Base-by-base conservation (phyloP, 1,140 invertebrate genomes). In the Anadara kagoshimensis region DNA sequence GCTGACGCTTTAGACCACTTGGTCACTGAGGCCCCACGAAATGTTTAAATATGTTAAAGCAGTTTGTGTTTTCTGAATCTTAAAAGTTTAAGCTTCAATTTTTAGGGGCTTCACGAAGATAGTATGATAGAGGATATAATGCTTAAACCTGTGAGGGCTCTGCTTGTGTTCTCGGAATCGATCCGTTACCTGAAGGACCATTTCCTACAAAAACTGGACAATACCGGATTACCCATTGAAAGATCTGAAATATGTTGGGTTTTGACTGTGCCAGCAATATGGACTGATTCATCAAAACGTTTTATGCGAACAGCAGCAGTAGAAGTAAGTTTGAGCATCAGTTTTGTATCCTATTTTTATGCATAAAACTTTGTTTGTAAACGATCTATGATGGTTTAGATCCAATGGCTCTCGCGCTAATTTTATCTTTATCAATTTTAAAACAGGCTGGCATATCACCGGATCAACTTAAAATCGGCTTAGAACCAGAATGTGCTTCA, bases 191-290 rank as follows among this genome's bases (percentile, higher is more conserved):
- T 78, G 14, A 70, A 59, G 57, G 62, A 75, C 16, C 66, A 79
- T 24, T 24, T 73, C 11, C 14, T 63, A 3, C 43, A 68, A 10
- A 20, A 73, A 20, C 29, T 62, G 0, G 29, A 68, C 18, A 53
- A 49, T 8, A 45, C 20, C 0, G 61, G 26, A 20, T 43, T 67
- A 18, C 41, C n/a, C 7, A 41, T 77, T 20, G 54, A 41, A 16
- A 57, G 73, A 5, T 22, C 53, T n/a, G 65, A 77, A 43, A 70
- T 77, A 20, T 41, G 61, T 20, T 77, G 75, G 75, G 63, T 73
- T 8, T n/a, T 77, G 1, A 77, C 75, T 18, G 75, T 77, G 56
- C 75, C 75, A 1, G 70, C 75, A 5, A 73, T 77, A 11, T 77
- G 75, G 75, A 58, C 59, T 22, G 75, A 77, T 49, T 44, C 70